Conservation (phyloP, 2,113 vertebrate genomes). For the Anhinga rufa region DNA sequence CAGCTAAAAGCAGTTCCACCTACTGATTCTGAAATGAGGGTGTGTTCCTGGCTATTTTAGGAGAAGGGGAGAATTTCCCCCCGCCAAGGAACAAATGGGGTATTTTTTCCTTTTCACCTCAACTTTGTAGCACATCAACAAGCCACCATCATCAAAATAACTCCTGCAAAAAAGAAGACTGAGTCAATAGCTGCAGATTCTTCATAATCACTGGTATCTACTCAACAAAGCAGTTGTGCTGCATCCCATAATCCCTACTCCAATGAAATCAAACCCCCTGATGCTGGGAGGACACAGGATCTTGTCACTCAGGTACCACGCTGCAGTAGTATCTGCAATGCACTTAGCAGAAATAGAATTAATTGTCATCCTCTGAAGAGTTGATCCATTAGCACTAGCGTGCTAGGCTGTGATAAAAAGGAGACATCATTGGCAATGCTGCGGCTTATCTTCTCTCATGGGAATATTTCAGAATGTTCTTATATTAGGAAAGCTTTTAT, state of each 20-base stretch:
- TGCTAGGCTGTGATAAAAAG: neutral
- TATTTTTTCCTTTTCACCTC: neutral
- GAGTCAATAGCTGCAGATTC: neutral
- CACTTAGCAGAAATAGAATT: constrained; percentile 1
- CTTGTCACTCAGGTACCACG: neutral
- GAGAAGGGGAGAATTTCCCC: neutral
- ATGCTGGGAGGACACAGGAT: neutral
- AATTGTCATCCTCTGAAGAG: neutral
- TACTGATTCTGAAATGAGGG: neutral
- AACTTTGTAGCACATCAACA: neutral
- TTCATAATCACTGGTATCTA: neutral
- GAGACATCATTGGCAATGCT: neutral
- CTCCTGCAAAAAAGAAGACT: neutral
- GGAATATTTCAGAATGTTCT: neutral
- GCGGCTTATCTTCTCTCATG: neutral
- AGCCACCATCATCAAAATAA: neutral
- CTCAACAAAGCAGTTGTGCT: neutral
- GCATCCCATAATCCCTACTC: neutral
- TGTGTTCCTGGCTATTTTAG: neutral
- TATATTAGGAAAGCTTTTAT: neutral
- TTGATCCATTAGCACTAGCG: neutral
- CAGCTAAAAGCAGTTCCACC: neutral
- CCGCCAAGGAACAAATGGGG: neutral
- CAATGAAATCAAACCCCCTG: neutral
- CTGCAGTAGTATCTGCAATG: neutral